These are phyloP conservation scores for Pseudomyrmex cubaensis DNA, from an alignment of 1,140 invertebrate genomes.

Conservation along the genomic window DNA sequence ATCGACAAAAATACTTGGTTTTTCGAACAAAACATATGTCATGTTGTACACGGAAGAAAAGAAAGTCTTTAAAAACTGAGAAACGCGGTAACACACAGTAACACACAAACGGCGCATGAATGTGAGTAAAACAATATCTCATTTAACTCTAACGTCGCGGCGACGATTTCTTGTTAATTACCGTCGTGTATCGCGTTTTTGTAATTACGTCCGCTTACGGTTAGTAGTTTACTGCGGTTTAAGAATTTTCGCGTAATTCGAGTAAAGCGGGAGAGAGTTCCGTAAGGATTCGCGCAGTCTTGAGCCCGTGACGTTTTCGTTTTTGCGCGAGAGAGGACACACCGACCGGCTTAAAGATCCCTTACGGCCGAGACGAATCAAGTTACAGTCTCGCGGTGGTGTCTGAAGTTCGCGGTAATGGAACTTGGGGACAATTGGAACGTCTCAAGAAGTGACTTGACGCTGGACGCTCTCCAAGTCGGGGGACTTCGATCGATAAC, in stretches of 20 bases:
- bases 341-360: constrained; percentile 16
- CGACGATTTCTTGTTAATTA: constrained; percentile 55
- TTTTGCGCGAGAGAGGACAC: constrained; percentile 20
- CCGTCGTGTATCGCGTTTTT: constrained; percentile 38
- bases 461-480: constrained; percentile 53
- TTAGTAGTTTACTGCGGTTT: constrained; percentile 13
- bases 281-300: constrained; percentile 14
- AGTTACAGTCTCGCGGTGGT: constrained; percentile 55
- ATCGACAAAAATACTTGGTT: not conserved
- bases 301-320: constrained; percentile 26
- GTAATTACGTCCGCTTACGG: constrained; percentile 28
- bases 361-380: constrained; percentile 16
- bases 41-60: not conserved
- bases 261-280: not conserved
- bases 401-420: constrained; percentile 55
- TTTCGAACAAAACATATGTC: not conserved
- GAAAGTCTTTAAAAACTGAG: constrained; percentile 12
- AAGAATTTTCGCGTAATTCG: constrained; percentile 46
- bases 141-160: constrained; percentile 43
- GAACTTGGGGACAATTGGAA: constrained; percentile 44
- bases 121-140: constrained; percentile 51
- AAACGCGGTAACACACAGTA: not conserved
- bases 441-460: constrained; percentile 36
- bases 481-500: constrained; percentile 14
- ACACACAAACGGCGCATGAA: not conserved